Percentiles rank a stretch among this genome's conserved stretches.
phyloP scores from a whole-genome alignment of 2,888 invertebrate species.

The Scaptodrosophila latifasciaeformis region DNA sequence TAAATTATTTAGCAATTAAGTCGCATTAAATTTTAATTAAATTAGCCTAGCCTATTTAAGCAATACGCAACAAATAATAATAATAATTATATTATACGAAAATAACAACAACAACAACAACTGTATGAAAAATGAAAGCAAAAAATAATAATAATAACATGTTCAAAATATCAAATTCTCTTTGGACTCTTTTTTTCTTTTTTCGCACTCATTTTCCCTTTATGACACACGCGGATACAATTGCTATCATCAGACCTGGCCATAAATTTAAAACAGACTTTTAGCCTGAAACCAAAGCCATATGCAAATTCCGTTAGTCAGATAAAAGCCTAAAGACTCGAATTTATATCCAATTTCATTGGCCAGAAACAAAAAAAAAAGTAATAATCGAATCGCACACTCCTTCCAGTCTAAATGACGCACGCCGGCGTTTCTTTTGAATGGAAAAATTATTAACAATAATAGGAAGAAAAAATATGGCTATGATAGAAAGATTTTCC shows the following conservation, averaged over 20 bases:
- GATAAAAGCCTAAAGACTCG: no score
- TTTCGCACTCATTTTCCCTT: no score
- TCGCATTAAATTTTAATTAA: conserved; percentile 29
- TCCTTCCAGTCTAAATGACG: no score
- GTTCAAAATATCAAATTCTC: conserved; percentile 53
- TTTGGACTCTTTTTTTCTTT: conserved; percentile 28
- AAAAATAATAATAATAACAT: conserved; percentile 50
- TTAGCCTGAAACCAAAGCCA: conserved; percentile 39
- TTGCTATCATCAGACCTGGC: conserved; percentile 44
- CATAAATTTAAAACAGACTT: conserved; percentile 44
- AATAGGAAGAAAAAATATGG: no score
- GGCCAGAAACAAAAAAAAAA: no score
- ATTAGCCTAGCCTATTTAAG: conserved; percentile 38
- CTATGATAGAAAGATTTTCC: no score
- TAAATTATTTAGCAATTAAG: conserved; percentile 48
- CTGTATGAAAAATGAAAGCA: conserved; percentile 9
- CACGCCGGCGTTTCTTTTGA: no score
- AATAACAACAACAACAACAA: conserved; percentile 41
- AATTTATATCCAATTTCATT: no score
- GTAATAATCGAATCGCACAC: no score
- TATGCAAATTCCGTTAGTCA: conserved; percentile 35
- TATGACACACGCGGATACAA: no score
- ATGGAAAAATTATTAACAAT: no score
- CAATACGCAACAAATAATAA: conserved; percentile 55
- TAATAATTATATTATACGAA: conserved; percentile 43